Evolutionary conservation across 2,797 vertebrate species (phyloP).

Genomic region (Rhinatrema bivittatum): DNA sequence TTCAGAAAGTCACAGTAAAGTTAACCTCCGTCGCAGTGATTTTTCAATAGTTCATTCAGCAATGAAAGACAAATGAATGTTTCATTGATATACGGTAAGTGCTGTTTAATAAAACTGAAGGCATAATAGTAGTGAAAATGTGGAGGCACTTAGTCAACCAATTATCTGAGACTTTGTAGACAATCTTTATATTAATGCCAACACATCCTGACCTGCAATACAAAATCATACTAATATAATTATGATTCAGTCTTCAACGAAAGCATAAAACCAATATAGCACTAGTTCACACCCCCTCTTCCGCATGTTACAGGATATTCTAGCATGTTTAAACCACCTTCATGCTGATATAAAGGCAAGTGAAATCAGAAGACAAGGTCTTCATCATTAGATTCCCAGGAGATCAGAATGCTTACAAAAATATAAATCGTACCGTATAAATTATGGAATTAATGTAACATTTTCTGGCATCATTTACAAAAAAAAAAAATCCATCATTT

Average conservation of each 20-base stretch:
- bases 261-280: not conserved
- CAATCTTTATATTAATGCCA: conserved; percentile 31
- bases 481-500: too few species aligned
- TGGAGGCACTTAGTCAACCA: conserved; percentile 45
- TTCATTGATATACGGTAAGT: conserved; percentile 59
- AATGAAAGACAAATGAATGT: conserved; percentile 66
- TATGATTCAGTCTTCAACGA: not conserved
- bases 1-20: conserved; percentile 47
- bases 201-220: conserved; percentile 28
- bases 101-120: conserved; percentile 57
- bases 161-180: conserved; percentile 35
- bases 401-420: too few species aligned
- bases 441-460: too few species aligned
- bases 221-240: conserved; percentile 17
- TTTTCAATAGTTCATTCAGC: conserved; percentile 52
- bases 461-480: too few species aligned
- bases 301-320: too few species aligned
- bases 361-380: too few species aligned
- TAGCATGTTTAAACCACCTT: too few species aligned
- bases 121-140: conserved; percentile 48
- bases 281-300: too few species aligned
- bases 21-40: conserved; percentile 45
- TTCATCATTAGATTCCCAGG: too few species aligned
- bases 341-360: too few species aligned
- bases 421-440: too few species aligned